A percentile compares a stretch with the other conserved stretches of the same genome.
These are phyloP conservation scores for Chelonoidis abingdonii DNA, from an alignment of 2,113 vertebrate genomes.

Conservation along the genomic window DNA sequence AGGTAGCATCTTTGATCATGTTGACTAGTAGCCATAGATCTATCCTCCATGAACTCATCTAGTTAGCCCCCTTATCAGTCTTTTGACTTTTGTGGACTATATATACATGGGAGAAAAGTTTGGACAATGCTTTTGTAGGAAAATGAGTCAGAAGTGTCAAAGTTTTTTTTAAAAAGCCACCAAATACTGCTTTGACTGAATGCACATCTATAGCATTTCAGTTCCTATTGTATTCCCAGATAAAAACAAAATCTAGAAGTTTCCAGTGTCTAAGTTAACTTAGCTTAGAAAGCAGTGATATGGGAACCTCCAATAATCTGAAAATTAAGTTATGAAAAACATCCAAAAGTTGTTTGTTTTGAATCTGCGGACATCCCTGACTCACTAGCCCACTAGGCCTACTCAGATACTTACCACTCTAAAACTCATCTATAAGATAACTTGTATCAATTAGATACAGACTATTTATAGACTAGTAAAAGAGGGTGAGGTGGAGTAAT, in stretches of 20 bases:
- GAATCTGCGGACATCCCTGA: not conserved
- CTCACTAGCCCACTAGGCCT: not conserved
- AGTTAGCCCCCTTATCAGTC: not conserved
- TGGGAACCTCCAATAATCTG: not conserved
- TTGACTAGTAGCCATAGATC: not conserved
- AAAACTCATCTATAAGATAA: not conserved
- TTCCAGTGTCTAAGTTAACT: not conserved
- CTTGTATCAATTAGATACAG: not conserved
- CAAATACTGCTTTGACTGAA: not conserved
- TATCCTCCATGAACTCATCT: too few species aligned
- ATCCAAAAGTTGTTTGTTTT: not conserved
- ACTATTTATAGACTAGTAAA: not conserved
- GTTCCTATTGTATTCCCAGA: not conserved
- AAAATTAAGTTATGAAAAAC: fast-evolving
- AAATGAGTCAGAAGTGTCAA: not conserved
- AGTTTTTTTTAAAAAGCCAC: not conserved
- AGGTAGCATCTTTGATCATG: not conserved
- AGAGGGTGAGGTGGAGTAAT: not conserved
- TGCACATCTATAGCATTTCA: not conserved
- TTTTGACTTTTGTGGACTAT: not conserved
- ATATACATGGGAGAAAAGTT: fast-evolving
- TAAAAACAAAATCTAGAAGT: not conserved
- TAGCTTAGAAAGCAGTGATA: not conserved
- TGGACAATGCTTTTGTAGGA: fast-evolving
- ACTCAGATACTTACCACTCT: not conserved